A percentile compares a stretch with the other conserved stretches of the same genome.
phyloP scores from a whole-genome alignment of 2,113 vertebrate species.

The Lepus europaeus region DNA sequence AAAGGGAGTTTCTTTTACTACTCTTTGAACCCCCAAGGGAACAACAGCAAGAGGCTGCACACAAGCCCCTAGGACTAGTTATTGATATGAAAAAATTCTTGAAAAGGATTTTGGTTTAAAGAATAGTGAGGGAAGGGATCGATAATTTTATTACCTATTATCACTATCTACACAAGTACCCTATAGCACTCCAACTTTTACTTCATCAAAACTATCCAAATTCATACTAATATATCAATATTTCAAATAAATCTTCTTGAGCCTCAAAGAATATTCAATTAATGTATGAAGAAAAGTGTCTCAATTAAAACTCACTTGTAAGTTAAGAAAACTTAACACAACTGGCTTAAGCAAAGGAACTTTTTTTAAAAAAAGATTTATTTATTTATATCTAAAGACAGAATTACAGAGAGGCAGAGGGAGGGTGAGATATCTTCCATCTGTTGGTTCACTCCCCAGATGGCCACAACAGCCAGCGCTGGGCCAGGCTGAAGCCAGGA shows the following conservation, averaged over 20 bases:
- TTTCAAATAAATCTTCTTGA: not conserved
- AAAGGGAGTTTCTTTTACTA: not conserved
- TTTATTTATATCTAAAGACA: too few species aligned
- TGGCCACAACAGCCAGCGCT: too few species aligned
- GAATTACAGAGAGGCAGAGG: too few species aligned
- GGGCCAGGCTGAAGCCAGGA: too few species aligned
- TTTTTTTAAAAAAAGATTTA: too few species aligned
- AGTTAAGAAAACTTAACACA: not conserved
- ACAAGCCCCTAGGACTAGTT: not conserved
- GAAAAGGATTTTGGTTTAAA: slow-evolving; percentile 6
- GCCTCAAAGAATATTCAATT: slow-evolving; percentile 32
- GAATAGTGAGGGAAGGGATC: not conserved
- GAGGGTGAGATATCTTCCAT: too few species aligned
- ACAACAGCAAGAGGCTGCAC: not conserved
- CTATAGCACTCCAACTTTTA: not conserved
- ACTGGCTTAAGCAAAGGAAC: not conserved
- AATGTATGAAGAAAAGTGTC: not conserved
- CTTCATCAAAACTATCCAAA: not conserved
- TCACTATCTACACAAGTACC: not conserved
- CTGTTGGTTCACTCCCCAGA: too few species aligned
- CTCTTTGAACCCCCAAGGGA: not conserved
- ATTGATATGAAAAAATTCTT: slow-evolving; percentile 39
- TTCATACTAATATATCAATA: not conserved
- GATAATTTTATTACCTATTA: slow-evolving; percentile 17
- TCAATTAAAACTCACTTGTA: slow-evolving; percentile 26